These are phyloP conservation scores for Zelleria hepariella DNA, from an alignment of 2,888 invertebrate species.

Conservation along the genomic window DNA sequence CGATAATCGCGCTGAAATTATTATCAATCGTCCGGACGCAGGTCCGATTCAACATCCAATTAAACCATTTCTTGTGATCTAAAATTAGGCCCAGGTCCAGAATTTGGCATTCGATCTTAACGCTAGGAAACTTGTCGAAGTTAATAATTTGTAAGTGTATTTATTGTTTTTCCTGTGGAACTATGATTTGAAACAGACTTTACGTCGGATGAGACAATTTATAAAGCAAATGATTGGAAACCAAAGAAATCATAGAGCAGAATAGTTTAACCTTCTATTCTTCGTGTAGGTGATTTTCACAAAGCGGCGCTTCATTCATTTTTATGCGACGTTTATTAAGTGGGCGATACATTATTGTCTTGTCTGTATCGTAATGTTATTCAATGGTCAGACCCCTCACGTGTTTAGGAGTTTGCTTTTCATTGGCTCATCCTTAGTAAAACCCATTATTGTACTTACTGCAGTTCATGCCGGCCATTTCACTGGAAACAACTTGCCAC, in stretches of 20 bases:
- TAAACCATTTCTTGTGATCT: too few species aligned
- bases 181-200: too few species aligned
- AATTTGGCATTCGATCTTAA: too few species aligned
- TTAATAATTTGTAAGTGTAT: too few species aligned
- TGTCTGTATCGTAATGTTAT: not conserved
- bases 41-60: too few species aligned
- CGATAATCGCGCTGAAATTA: too few species aligned
- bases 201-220: too few species aligned
- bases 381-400: not conserved
- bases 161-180: too few species aligned
- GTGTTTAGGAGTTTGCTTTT: too few species aligned
- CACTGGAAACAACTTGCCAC: slow-evolving; percentile 55
- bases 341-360: not conserved
- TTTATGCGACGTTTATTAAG: not conserved
- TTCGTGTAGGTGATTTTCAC: not conserved
- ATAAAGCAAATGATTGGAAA: not conserved
- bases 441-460: slow-evolving; percentile 58
- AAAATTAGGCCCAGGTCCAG: too few species aligned
- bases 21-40: too few species aligned
- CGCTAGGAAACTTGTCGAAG: too few species aligned
- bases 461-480: slow-evolving; percentile 64
- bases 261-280: not conserved
- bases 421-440: not conserved
- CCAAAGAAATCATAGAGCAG: not conserved
- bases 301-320: not conserved